Conservation (phyloP, 2,797 vertebrate genomes). For the Mormyrops boulengeri region DNA sequence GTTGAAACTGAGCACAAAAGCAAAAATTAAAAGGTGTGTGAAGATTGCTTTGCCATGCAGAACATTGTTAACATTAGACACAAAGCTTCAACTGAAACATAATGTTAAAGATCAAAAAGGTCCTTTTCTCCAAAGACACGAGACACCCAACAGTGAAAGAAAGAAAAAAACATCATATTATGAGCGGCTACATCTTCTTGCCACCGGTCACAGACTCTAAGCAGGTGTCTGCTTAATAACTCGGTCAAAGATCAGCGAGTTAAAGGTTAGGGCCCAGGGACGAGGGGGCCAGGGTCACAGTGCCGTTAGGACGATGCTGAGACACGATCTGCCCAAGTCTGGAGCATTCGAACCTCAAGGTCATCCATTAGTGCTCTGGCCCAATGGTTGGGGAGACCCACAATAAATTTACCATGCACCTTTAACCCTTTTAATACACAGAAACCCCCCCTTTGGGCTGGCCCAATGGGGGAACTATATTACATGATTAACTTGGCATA, state of each 20-base stretch:
- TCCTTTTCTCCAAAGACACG: background rate
- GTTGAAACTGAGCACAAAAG: background rate
- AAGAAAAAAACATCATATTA: slow-evolving; percentile 68
- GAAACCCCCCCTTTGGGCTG: slow-evolving; percentile 72
- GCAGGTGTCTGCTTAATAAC: slow-evolving; percentile 99
- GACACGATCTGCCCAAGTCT: slow-evolving; percentile 88
- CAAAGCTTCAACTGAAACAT: no score
- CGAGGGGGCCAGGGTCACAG: slow-evolving; percentile 81
- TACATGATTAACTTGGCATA: slow-evolving; percentile 70
- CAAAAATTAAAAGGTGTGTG: background rate
- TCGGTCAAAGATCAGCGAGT: slow-evolving; percentile 99
- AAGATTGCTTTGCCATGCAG: background rate
- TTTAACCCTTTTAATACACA: slow-evolving; percentile 97
- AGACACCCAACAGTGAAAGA: background rate
- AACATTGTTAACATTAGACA: background rate
- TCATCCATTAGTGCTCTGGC: slow-evolving; percentile 99
- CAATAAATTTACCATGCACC: slow-evolving; percentile 94
- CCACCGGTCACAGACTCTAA: slow-evolving; percentile 66
- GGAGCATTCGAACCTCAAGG: slow-evolving; percentile 89
- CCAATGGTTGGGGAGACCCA: slow-evolving; percentile 70
- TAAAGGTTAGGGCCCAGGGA: slow-evolving; percentile 88
- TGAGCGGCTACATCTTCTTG: slow-evolving; percentile 37
- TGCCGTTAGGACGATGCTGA: slow-evolving; percentile 78
- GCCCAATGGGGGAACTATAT: slow-evolving; percentile 61
- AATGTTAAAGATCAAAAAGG: background rate